Conservation (phyloP, 2,797 vertebrate species). For the Sebastes steindachneri region DNA sequence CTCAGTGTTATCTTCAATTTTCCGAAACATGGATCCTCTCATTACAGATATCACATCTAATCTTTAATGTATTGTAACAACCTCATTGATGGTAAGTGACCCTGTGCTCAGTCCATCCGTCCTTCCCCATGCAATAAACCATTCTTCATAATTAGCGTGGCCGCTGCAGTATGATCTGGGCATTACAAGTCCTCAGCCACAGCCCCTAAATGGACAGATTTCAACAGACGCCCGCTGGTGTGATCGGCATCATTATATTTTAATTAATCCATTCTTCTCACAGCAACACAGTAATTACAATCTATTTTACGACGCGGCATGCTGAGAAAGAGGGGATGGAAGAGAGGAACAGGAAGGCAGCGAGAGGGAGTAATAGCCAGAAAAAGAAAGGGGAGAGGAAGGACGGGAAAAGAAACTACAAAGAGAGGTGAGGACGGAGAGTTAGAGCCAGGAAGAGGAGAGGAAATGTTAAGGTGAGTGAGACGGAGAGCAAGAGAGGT, state of each 20-base stretch:
- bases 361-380: slow-evolving; percentile 26
- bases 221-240: slow-evolving; percentile 75
- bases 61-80: slow-evolving; percentile 67
- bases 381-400: slow-evolving; percentile 26
- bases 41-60: slow-evolving; percentile 63
- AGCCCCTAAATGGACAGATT: slow-evolving; percentile 77
- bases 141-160: slow-evolving; percentile 81
- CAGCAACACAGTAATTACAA: slow-evolving; percentile 80
- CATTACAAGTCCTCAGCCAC: slow-evolving; percentile 77
- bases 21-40: slow-evolving; percentile 51
- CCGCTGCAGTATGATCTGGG: slow-evolving; percentile 72
- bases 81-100: slow-evolving; percentile 66
- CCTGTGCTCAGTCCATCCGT: slow-evolving; percentile 57
- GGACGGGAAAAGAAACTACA: slow-evolving; percentile 23
- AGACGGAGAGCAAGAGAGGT: slow-evolving; percentile 50
- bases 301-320: slow-evolving; percentile 74
- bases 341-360: slow-evolving; percentile 47
- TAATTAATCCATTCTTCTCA: slow-evolving; percentile 84
- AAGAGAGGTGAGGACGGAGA: slow-evolving; percentile 26
- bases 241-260: slow-evolving; percentile 83
- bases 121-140: slow-evolving; percentile 71
- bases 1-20: slow-evolving; percentile 34
- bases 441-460: slow-evolving; percentile 19
- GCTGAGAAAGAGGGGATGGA: slow-evolving; percentile 67
- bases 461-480: slow-evolving; percentile 41